Evolutionary conservation across 2,797 vertebrate genomes (phyloP).

Genomic region (Adelosebastes latens): DNA sequence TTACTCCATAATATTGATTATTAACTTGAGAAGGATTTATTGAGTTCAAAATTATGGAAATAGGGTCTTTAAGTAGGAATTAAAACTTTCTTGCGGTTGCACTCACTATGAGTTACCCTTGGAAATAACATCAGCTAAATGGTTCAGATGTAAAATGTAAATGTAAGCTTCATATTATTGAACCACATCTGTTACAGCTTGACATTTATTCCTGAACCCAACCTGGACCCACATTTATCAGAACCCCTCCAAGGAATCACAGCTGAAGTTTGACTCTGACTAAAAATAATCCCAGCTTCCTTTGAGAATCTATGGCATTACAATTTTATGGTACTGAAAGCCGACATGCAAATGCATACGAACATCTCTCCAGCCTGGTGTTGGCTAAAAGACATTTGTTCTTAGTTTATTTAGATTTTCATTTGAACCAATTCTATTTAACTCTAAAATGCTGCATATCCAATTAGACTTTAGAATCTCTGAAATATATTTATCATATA

Average conservation of each 20-base stretch:
- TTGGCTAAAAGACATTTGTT: neutral
- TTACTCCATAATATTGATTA: neutral
- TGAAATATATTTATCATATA: neutral
- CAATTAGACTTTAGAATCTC: neutral
- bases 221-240: slow-evolving; percentile 24
- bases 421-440: neutral
- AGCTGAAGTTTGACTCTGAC: neutral
- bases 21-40: slow-evolving; percentile 5
- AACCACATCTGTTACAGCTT: slow-evolving; percentile 11
- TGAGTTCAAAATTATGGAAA: slow-evolving; percentile 19
- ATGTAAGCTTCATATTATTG: neutral
- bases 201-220: slow-evolving; percentile 29
- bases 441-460: neutral
- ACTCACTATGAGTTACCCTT: slow-evolving; percentile 7
- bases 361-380: neutral
- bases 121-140: slow-evolving; percentile 7
- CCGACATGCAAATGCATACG: neutral
- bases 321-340: neutral
- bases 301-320: neutral
- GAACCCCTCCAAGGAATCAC: slow-evolving; percentile 9
- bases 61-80: neutral
- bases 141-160: slow-evolving; percentile 1
- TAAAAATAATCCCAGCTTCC: neutral
- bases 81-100: neutral
- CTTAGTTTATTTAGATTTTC: neutral